phyloP scores from a whole-genome alignment of 2,888 invertebrate species.

The Drosophila silvestris region DNA sequence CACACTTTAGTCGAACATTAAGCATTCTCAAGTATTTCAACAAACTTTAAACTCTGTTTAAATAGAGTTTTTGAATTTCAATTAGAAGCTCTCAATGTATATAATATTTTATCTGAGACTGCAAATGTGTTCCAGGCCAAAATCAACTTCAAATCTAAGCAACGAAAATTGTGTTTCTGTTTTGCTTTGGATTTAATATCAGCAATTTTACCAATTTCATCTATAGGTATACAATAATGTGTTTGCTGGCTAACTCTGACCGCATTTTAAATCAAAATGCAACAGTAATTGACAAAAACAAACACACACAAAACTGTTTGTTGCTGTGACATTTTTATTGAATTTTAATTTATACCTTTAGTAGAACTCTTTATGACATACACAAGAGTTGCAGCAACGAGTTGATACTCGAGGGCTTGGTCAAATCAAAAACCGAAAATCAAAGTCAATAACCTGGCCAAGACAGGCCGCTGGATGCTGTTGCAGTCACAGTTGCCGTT shows the following conservation, averaged over 20 bases:
- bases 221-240: not conserved
- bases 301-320: slow-evolving; percentile 33
- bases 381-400: slow-evolving; percentile 11
- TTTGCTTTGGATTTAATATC: slow-evolving; percentile 9
- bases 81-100: not conserved
- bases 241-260: not conserved
- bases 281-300: slow-evolving; percentile 36
- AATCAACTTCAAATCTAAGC: not conserved
- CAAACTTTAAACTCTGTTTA: not conserved
- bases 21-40: not conserved
- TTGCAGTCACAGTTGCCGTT: slow-evolving; percentile 16
- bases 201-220: slow-evolving; percentile 17
- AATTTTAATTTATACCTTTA: slow-evolving; percentile 75
- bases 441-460: slow-evolving; percentile 73
- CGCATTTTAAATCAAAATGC: slow-evolving; percentile 55
- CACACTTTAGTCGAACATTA: not conserved
- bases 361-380: slow-evolving; percentile 27
- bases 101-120: not conserved
- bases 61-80: not conserved
- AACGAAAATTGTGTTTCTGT: slow-evolving; percentile 4
- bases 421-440: slow-evolving; percentile 36
- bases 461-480: slow-evolving; percentile 25
- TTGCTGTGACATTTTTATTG: slow-evolving; percentile 79
- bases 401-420: slow-evolving; percentile 27
- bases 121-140: not conserved